Evolutionary conservation across 2,888 invertebrate genomes (phyloP), one percentile per base, ranked within the genome.

Genomic region (Xestia ashworthii): DNA sequence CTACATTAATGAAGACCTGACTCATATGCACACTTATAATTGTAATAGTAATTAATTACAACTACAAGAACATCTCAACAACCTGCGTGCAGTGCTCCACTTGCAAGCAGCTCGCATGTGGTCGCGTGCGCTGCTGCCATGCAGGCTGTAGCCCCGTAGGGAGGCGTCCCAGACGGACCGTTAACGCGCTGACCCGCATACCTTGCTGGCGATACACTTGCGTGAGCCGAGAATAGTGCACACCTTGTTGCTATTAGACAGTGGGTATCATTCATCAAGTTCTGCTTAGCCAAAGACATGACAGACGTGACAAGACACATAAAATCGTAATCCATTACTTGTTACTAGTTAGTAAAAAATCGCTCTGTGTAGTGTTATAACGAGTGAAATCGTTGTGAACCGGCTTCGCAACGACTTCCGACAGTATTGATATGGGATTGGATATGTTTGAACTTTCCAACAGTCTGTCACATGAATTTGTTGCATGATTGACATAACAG

Each of bases 171-270:
- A 41, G 66, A 60, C 44, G 12, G 62, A 81, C 85, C 85, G 83
- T 81, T 85, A 83, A 14, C 62, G 53, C 70, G 25, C 67, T 72
- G 85, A 83, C 83, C 83, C 82, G 78, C 83, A 83, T 83, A 72
- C 85, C 77, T 58, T 19, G 19, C 71, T 32, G 41, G 14, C 66
- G 44, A 38, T 69, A 74, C 74, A 69, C 60, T 62, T 62, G 65
- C 16, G 14, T 8, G 25, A 38, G 32, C 16, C 5, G 25, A 44
- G 38, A 46, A 25, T 71, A 58, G n/a, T 8, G 48, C 72, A 48
- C 16, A 9, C 44, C 9, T 22, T 69, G 50, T n/a, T 12, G 48
- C n/a, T 25, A 16, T 19, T 55, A 16, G 5, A n/a, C 41, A 38
- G 19, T 5, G 11, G 25, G 5, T 22, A 5, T 60, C 62, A 19